Evolutionary conservation across 2,113 vertebrate genomes (phyloP).

Genomic region (Larimichthys crocea): DNA sequence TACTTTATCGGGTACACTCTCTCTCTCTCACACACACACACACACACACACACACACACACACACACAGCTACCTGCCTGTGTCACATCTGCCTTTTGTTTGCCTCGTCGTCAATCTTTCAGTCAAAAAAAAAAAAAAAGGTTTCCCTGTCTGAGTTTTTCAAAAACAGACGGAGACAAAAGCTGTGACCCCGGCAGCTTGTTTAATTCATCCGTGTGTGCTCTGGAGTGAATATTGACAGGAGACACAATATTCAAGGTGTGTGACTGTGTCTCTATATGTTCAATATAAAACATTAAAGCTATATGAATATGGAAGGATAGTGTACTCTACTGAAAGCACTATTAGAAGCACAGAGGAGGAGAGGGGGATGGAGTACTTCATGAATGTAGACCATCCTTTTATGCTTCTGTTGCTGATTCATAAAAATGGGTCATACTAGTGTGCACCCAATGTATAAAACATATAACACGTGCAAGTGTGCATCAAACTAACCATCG

Average conservation of each 20-base stretch:
- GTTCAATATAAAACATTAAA: slow-evolving; percentile 15
- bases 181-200: slow-evolving; percentile 9
- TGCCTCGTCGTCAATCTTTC: slow-evolving; percentile 27
- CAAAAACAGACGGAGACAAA: neutral
- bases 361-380: neutral
- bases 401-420: slow-evolving; percentile 39
- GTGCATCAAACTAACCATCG: neutral
- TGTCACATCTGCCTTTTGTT: slow-evolving; percentile 41
- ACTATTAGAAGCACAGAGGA: neutral
- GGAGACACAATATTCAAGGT: neutral
- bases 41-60: neutral
- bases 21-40: too few relatives aligned
- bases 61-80: slow-evolving; percentile 15
- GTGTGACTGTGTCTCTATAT: neutral
- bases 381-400: slow-evolving; percentile 49
- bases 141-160: slow-evolving; percentile 22
- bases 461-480: slow-evolving; percentile 4
- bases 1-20: slow-evolving; percentile 24
- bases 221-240: neutral
- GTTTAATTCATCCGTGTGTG: slow-evolving; percentile 3
- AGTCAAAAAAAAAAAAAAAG: neutral
- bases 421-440: slow-evolving; percentile 65
- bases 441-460: slow-evolving; percentile 10
- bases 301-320: neutral
- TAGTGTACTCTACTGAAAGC: slow-evolving; percentile 8